A percentile compares a stretch with the other conserved stretches of the same genome.
phyloP scores from a whole-genome alignment of 2,888 invertebrate species.

The Chydorus sphaericus region DNA sequence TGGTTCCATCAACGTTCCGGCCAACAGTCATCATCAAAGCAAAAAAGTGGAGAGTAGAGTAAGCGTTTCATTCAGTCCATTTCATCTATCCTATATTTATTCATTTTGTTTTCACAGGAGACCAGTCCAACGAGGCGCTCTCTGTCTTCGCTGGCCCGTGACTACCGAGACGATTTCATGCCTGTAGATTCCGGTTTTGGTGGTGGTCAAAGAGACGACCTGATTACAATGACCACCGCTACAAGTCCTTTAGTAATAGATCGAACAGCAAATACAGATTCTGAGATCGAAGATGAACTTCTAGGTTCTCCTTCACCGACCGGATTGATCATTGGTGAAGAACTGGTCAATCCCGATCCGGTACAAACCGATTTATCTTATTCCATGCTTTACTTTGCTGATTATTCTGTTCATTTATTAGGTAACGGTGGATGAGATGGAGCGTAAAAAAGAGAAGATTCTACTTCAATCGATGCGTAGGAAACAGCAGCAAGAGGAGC shows the following conservation, averaged over 20 bases:
- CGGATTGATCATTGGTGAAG: slow-evolving; percentile 46
- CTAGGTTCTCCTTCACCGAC: background rate
- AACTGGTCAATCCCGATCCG: slow-evolving; percentile 48
- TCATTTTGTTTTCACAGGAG: background rate
- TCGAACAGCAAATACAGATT: background rate
- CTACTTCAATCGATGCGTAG: slow-evolving; percentile 77
- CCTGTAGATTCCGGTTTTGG: slow-evolving; percentile 12
- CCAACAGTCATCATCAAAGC: background rate
- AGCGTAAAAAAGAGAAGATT: slow-evolving; percentile 78
- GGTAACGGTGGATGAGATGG: slow-evolving; percentile 80
- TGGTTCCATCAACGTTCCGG: slow-evolving; percentile 2
- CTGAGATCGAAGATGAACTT: background rate
- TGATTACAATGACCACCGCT: background rate
- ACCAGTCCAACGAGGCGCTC: slow-evolving; percentile 13
- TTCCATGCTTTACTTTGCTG: background rate
- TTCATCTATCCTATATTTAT: background rate
- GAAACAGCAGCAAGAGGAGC: slow-evolving; percentile 78
- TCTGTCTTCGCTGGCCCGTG: slow-evolving; percentile 9
- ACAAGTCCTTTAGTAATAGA: background rate
- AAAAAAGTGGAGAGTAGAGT: background rate
- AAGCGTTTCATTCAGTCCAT: background rate
- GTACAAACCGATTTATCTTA: slow-evolving; percentile 27
- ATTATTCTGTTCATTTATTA: slow-evolving; percentile 25
- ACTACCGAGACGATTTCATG: slow-evolving; percentile 10
- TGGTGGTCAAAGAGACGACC: background rate